phyloP scores from a whole-genome alignment of 2,797 vertebrate genomes.

The Coregonus ussuriensis region DNA sequence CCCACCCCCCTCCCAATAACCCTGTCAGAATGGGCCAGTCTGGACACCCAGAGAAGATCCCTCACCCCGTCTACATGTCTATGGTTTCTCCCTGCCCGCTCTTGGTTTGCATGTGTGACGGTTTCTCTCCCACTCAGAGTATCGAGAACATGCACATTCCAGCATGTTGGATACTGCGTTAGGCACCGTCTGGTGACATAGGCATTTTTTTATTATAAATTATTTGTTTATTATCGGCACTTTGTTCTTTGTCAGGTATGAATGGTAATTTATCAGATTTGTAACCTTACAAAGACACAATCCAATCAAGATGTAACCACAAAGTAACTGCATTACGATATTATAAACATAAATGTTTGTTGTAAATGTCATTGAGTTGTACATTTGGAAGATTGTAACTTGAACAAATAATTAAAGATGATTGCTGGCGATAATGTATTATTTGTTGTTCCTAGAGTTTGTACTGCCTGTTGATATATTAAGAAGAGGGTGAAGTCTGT shows the following conservation, averaged over 20 bases:
- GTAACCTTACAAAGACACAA: conserved; percentile 70
- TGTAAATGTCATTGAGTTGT: conserved; percentile 83
- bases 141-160: conserved; percentile 44
- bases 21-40: background rate
- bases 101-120: conserved; percentile 34
- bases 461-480: background rate
- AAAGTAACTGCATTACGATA: conserved; percentile 70
- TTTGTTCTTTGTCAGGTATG: conserved; percentile 56
- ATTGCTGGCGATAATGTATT: conserved; percentile 65
- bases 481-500: background rate
- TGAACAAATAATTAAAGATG: conserved; percentile 75
- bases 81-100: background rate
- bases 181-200: conserved; percentile 29
- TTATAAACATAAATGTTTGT: conserved; percentile 78
- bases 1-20: background rate
- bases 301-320: conserved; percentile 73
- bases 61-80: background rate
- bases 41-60: background rate
- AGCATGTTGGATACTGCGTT: conserved; percentile 55
- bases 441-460: conserved; percentile 24
- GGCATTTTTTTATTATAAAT: conserved; percentile 21
- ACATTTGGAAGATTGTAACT: conserved; percentile 80
- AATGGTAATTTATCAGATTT: conserved; percentile 78
- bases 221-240: conserved; percentile 35
- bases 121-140: conserved; percentile 27